phyloP scores from a whole-genome alignment of 2,113 vertebrate species.

The Neodontobutis hainanensis region DNA sequence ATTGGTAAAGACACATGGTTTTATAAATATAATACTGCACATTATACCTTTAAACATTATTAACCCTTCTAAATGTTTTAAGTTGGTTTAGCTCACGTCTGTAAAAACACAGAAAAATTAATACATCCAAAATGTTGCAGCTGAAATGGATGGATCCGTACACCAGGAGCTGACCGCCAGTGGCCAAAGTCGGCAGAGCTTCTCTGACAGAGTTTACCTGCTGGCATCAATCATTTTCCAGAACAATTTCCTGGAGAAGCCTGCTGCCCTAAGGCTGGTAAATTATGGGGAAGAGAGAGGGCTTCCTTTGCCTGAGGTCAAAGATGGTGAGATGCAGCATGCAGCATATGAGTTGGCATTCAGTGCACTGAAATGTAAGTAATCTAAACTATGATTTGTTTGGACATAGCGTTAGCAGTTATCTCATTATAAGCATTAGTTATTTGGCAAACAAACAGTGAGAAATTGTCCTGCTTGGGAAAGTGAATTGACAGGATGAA shows the following conservation, averaged over 20 bases:
- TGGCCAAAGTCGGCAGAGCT: constrained; percentile 61
- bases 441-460: constrained; percentile 31
- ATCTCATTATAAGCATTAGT: constrained; percentile 8
- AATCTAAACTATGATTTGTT: background rate
- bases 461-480: constrained; percentile 26
- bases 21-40: too few species aligned
- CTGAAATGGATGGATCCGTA: background rate
- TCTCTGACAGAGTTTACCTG: constrained; percentile 80
- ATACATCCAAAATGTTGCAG: constrained; percentile 19
- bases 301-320: constrained; percentile 42
- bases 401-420: background rate
- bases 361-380: constrained; percentile 90
- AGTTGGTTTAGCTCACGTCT: background rate
- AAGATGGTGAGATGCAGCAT: constrained; percentile 72
- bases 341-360: constrained; percentile 86
- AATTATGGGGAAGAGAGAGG: constrained; percentile 74
- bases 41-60: too few species aligned
- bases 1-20: too few species aligned
- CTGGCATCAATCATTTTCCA: constrained; percentile 88
- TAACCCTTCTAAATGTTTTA: too few species aligned
- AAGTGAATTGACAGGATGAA: constrained; percentile 55
- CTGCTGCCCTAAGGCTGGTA: constrained; percentile 70
- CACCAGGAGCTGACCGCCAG: constrained; percentile 17
- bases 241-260: constrained; percentile 77
- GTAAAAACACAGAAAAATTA: constrained; percentile 31